A percentile compares a stretch with the other conserved stretches of the same genome.
Evolutionary conservation across 2,888 invertebrate genomes (phyloP).

Genomic region (Ephialtes manifestator): DNA sequence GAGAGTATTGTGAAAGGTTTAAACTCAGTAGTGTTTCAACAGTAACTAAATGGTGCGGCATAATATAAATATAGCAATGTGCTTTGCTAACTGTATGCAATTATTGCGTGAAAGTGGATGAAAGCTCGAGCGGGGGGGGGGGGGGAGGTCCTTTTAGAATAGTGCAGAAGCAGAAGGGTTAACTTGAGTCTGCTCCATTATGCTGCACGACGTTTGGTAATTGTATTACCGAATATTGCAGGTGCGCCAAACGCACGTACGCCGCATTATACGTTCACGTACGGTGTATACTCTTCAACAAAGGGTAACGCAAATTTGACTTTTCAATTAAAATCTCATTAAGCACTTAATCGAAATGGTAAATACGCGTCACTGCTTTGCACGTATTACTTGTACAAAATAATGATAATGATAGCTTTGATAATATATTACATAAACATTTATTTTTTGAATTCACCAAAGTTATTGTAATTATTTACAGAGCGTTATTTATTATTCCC

Average conservation of each 20-base stretch:
- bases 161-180: not conserved
- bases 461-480: not conserved
- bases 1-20: not conserved
- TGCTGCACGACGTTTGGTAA: conserved; percentile 11
- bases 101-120: conserved; percentile 19
- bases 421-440: not conserved
- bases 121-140: not conserved
- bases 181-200: conserved; percentile 8
- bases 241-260: conserved; percentile 4
- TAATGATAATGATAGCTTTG: not conserved
- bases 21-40: not conserved
- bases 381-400: not conserved
- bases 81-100: not conserved
- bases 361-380: not conserved
- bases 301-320: conserved; percentile 4
- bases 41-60: not conserved
- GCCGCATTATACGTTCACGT: not conserved
- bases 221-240: conserved; percentile 18
- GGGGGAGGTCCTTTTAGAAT: not conserved
- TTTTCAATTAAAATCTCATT: conserved; percentile 20
- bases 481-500: not conserved
- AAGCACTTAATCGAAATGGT: not conserved
- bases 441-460: not conserved
- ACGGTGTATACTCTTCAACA: conserved; percentile 13
- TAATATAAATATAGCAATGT: conserved; percentile 6